Base-by-base conservation (phyloP, 1,140 invertebrate species). In the Venustaconcha ellipsiformis region DNA sequence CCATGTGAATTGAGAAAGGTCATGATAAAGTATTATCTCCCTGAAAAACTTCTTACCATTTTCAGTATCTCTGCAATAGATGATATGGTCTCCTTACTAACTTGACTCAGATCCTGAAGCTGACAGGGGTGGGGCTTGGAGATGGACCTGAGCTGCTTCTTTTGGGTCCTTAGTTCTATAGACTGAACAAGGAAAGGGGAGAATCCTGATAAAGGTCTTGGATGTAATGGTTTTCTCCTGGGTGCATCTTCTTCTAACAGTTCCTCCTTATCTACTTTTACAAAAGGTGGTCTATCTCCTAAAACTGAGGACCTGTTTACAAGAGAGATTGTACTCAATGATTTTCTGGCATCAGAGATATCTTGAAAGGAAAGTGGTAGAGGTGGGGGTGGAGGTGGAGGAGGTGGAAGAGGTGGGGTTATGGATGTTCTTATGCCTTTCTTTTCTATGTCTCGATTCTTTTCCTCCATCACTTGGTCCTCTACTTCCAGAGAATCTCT, bases 61-160 rank as follows among this genome's bases (percentile, higher is more conserved):
- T 68, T 77, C 30, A 77, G 57, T 62, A 77, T 77, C 57, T 77
- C 75, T 59, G 75, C 75, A 67, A 77, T 77, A 58, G 70, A 71
- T 2, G 64, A 71, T 11, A 77, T 70, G 23, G 72, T 66, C 64
- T 77, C 75, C n/a, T 77, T 66, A 30, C 75, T 77, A 18, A 70
- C 75, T 67, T 63, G 57, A 55, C 65, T 72, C 8, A 77, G 65
- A 23, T 77, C 75, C 67, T 77, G 70, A 17, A 77, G 26, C 56
- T 77, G 75, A 26, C 72, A 57, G 14, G 75, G 70, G n/a, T 77
- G 75, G n/a, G 26, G 75, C 55, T 63, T 72, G 20, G 75, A 72
- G 23, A 77, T 77, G 2, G 75, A 77, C 64, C 65, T 59, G 20
- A 77, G 37, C 30, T 77, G 70, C n/a, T 72, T 70, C 65, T 77